Evolutionary conservation across 2,113 vertebrate genomes (phyloP).

Genomic region (Rhinolophus sinicus): DNA sequence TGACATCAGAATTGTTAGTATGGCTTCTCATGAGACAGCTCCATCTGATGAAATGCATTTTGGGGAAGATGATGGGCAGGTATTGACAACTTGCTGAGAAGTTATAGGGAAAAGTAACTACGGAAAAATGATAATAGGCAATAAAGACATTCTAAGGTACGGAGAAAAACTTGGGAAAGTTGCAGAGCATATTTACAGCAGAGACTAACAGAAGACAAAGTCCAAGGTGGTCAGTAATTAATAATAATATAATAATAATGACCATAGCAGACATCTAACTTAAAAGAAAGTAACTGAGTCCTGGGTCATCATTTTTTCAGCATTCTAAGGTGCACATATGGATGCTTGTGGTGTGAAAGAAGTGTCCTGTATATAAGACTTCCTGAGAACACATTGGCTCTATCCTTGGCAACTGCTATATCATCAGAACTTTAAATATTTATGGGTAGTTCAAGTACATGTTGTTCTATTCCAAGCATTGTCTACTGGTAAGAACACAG

Average conservation of each 20-base stretch:
- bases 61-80: neutral
- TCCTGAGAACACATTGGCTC: constrained; percentile 56
- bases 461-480: neutral
- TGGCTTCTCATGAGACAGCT: neutral
- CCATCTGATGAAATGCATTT: neutral
- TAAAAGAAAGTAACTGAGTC: neutral
- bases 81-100: neutral
- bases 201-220: neutral
- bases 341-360: constrained; percentile 26
- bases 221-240: neutral
- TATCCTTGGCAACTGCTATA: constrained; percentile 37
- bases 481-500: neutral
- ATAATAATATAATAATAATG: neutral
- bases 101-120: neutral
- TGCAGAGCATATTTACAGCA: neutral
- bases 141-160: neutral
- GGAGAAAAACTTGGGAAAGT: neutral
- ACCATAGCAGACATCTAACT: neutral
- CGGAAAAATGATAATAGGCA: neutral
- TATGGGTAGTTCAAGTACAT: constrained; percentile 43
- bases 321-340: neutral
- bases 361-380: neutral
- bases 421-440: constrained; percentile 68
- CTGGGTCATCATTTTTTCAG: neutral
- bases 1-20: neutral